Evolutionary conservation across 1,140 invertebrate species (phyloP), one percentile per base, ranked within the genome.

Genomic region (Maniola jurtina): DNA sequence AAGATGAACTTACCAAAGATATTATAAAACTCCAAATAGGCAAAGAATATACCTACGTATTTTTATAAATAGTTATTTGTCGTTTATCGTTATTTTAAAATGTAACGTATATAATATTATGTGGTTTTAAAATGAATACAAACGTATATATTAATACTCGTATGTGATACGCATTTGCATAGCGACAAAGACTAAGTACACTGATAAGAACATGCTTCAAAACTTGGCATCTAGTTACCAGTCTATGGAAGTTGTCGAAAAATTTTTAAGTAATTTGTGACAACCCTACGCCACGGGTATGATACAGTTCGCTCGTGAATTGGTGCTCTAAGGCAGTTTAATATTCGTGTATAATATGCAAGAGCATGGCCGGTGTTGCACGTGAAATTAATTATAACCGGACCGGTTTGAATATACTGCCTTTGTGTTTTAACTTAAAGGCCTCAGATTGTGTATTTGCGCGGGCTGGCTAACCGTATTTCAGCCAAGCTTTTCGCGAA

Each of bases 331-430:
- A 11, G 14, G 68, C 76, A 73, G 83, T 87, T 86, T 84, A 84
- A 84, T 89, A 89, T 89, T 84, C 85, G 85, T 83, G 76, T 81
- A 80, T 81, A 78, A 82, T 70, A 63, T 79, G 81, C 84, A 81
- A 73, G 82, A 79, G 84, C 83, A 84, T 79, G 79, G 72, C 68
- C 73, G 61, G 60, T 59, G 67, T 71, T 66, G 72, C 76, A 79
- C 82, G 80, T 81, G 77, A 80, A 83, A 88, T 88, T 84, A 81
- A 88, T 88, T 84, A 83, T 75, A 75, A 77, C 61, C 35, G 60
- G 48, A 58, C 64, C 61, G 64, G 60, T 38, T 56, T 65, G 61
- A 60, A 65, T 66, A 68, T 68, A 72, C 65, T 45, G 59, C 59
- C 34, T 8, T 50, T 61, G 55, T 66, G 64, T 66, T 68, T 45